Base-by-base conservation (phyloP, 2,888 invertebrate species). In the Lepidocyrtoides sp. region DNA sequence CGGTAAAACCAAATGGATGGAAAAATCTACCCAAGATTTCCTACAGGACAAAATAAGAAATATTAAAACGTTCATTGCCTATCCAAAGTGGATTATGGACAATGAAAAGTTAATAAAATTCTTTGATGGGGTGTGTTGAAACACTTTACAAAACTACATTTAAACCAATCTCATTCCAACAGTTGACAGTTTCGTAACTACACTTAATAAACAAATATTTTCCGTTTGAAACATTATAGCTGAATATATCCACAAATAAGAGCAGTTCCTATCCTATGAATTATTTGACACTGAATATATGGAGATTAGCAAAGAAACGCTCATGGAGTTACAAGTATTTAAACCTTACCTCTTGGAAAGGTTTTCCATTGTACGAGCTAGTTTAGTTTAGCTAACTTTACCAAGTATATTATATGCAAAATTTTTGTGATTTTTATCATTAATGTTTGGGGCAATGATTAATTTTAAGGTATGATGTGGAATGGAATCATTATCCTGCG, bases 281-380 rank as follows among this genome's bases (percentile, higher is more conserved):
- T 20, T 89, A 89, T 44, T 14, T 89, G 44, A 48, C 44, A 3
- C 12, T 82, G 5, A 89, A 29, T 26, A 20, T 14, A 2, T 89
- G 89, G 89, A 8, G 32, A 7, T 3, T 83, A 17, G 57, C 41
- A 0, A 83, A 83, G n/a, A 82, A 82, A 14, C 32, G 89, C 12
- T 82, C 82, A 32, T 82, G 82, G 82, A 66, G 81, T 36, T 82
- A 88, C 60, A 88, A 88, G 32, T 81, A 81, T 54, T 69, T 48
- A 29, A 88, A 88, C 7, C 66, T 87, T 2, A 87, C 77, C 4
- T 79, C 87, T n/a, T 87, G 87, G 87, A 87, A 87, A 60, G 87
- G 66, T 5, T 87, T 87, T 79, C 87, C 87, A 63, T 48, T 87
- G 87, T 87, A 85, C 36, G 8, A 8, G 32, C n/a, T 54, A 14